Base-by-base conservation (phyloP, 2,797 vertebrate species). In the Takifugu rubripes region DNA sequence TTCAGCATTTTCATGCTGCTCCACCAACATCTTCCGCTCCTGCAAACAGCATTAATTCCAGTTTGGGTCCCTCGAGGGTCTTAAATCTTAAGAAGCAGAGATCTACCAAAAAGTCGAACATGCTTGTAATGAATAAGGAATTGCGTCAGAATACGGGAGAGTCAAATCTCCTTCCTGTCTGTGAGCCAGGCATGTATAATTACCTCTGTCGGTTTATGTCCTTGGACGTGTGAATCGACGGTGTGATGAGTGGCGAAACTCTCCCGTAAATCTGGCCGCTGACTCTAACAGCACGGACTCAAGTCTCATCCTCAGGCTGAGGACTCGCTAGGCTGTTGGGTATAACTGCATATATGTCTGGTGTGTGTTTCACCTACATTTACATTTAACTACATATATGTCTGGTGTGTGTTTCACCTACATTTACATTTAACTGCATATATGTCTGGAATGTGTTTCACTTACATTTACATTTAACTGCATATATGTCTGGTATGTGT, bases 71-170 rank as follows among this genome's bases (percentile, higher is more conserved):
- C 72, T 48, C 2, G 6, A 66, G 74, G 65, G 27, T 55, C 36
- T 49, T 9, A 50, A 49, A 56, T 49, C 24, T 45, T 51, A 27
- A 33, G 43, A 61, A 14, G 16, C 52, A 56, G 45, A 65, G 67
- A 46, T 24, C n/a, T 58, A 64, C 56, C 33, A 61, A 76, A 61
- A 54, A 52, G 60, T 70, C 70, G 70, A 71, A 61, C 64, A 52
- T 70, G 47, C 72, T 67, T 63, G 74, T 75, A 75, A 84, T 81
- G 66, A 82, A 79, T 74, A 80, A 78, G 75, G 68, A 61, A 66
- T 83, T 84, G 81, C 81, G 78, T 84, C 79, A 84, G 74, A 78
- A 69, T 49, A 59, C 51, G 66, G 72, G 54, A 79, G 70, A 76
- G 60, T 65, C 73, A 77, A 82, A 78, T 75, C 68, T 64, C 46